phyloP scores from a whole-genome alignment of 1,140 invertebrate species.

The Nixonia krombeini region DNA sequence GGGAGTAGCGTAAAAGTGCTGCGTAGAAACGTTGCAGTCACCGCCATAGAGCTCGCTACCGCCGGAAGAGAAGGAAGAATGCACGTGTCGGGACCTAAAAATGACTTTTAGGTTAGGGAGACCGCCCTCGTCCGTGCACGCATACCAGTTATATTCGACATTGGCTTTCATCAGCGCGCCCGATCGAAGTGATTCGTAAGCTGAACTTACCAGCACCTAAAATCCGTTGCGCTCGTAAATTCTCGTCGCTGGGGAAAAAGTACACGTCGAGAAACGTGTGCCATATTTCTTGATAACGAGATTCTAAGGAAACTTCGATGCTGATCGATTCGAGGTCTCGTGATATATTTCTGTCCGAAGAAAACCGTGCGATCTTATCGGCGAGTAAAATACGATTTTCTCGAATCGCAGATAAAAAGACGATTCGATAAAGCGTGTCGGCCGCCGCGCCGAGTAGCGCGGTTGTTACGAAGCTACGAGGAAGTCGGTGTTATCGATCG shows the following conservation, averaged over 20 bases:
- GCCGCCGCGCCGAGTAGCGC: too few species aligned
- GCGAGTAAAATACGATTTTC: not conserved
- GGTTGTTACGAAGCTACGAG: not conserved
- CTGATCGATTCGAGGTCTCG: not conserved
- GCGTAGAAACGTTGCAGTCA: too few species aligned
- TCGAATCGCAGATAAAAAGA: not conserved
- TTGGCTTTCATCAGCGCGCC: too few species aligned
- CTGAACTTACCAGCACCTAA: too few species aligned
- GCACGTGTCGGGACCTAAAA: constrained; percentile 30
- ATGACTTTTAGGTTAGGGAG: constrained; percentile 35
- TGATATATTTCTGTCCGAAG: not conserved
- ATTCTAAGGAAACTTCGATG: too few species aligned
- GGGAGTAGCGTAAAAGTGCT: too few species aligned
- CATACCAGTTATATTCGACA: too few species aligned
- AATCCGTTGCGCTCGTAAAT: not conserved
- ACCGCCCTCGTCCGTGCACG: not conserved
- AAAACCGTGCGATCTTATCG: not conserved
- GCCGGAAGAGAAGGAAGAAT: constrained; percentile 3
- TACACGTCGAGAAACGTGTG: not conserved
- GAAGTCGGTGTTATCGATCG: not conserved
- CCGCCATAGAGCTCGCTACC: too few species aligned
- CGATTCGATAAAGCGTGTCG: too few species aligned
- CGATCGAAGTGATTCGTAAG: too few species aligned
- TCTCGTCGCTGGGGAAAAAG: too few species aligned
- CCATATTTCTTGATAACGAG: too few species aligned